A percentile compares a stretch with the other conserved stretches of the same genome.
Evolutionary conservation across 2,888 invertebrate species (phyloP).

Genomic region (Volucella bombylans): DNA sequence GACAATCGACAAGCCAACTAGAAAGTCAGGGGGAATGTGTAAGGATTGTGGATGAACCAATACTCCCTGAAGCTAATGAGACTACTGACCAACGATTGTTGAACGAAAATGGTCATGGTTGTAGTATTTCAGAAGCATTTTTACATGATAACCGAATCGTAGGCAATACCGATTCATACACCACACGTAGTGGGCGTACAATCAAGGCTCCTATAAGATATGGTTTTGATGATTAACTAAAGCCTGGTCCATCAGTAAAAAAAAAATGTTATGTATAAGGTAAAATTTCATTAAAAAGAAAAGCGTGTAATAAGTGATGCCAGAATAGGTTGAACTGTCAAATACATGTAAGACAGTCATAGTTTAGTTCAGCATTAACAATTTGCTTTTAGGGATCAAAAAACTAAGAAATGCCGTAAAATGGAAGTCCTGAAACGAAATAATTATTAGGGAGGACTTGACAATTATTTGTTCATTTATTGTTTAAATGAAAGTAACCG

Average conservation of each 20-base stretch:
- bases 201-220: slow-evolving; percentile 1
- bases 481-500: no score
- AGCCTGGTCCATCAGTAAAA: slow-evolving; percentile 8
- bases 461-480: no score
- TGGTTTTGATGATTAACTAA: slow-evolving; percentile 14
- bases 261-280: background rate
- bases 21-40: slow-evolving; percentile 1
- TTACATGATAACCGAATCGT: background rate
- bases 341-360: background rate
- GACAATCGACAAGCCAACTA: background rate
- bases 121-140: background rate
- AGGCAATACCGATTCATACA: background rate
- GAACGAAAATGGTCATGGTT: background rate
- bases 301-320: slow-evolving; percentile 10
- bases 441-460: no score
- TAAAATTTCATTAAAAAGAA: slow-evolving; percentile 10
- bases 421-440: no score
- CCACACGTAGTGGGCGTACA: slow-evolving; percentile 9
- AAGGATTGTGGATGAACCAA: slow-evolving; percentile 8
- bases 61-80: slow-evolving; percentile 15
- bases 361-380: background rate
- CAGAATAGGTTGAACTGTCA: background rate
- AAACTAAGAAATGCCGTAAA: no score
- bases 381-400: no score
- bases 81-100: background rate